phyloP scores from a whole-genome alignment of 2,797 vertebrate species.

The Urosaurus nigricauda region DNA sequence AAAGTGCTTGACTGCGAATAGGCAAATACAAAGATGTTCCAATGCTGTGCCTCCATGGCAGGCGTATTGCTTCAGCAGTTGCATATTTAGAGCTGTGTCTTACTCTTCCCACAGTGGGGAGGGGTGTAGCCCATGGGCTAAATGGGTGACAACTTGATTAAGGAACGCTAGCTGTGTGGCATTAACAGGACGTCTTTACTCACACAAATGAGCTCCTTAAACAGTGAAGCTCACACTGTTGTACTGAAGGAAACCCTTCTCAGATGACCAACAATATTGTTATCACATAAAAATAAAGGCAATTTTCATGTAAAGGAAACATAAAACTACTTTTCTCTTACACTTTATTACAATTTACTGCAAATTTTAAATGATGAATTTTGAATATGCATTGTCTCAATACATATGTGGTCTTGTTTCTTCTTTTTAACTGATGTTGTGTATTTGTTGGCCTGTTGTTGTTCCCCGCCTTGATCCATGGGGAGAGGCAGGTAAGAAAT shows the following conservation, averaged over 20 bases:
- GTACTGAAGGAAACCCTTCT: constrained; percentile 33
- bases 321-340: neutral
- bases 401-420: neutral
- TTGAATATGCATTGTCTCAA: no score
- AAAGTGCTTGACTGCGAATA: constrained; percentile 48
- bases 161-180: constrained; percentile 18
- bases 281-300: neutral
- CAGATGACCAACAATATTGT: constrained; percentile 31
- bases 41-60: constrained; percentile 53
- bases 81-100: constrained; percentile 52
- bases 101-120: constrained; percentile 22
- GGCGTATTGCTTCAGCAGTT: constrained; percentile 45
- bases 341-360: no score
- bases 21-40: constrained; percentile 51
- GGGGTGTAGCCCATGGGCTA: constrained; percentile 4
- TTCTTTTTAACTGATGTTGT: no score
- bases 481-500: no score
- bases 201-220: constrained; percentile 53
- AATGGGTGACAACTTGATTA: constrained; percentile 47
- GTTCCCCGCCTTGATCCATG: no score
- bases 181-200: constrained; percentile 40
- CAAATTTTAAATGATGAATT: no score
- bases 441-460: no score
- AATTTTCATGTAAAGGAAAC: neutral
- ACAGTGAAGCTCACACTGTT: constrained; percentile 42